Base-by-base conservation (phyloP, 2,888 invertebrate genomes). In the Chirona hameri region DNA sequence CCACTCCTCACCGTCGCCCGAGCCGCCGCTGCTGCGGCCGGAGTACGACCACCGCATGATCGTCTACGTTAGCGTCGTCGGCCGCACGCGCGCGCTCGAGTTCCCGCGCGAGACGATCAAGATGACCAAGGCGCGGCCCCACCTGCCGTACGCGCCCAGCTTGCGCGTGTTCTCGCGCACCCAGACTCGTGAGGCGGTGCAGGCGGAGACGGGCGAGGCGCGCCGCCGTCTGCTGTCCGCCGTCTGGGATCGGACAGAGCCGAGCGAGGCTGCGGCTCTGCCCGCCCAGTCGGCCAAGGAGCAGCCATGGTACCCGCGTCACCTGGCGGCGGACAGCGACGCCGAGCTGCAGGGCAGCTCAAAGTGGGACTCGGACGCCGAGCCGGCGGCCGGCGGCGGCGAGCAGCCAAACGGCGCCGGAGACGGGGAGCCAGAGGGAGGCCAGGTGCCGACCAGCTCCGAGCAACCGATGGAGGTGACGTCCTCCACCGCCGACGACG, bases 11-110 rank as follows among this genome's bases (percentile, higher is more conserved):
- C 48, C 46, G 12, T 46, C 46, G 79, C 52, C n/a, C 4, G 79
- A 46, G 48, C 48, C 46, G 27, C 79, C 79, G 79, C 79, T 79
- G 79, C 27, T 79, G 52, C n/a, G 79, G 27, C 79, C 79, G 52
- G 79, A 52, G n/a, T 79, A 52, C 52, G 79, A 79, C 5, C 48
- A 79, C 18, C 79, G 79, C 52, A 46, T 52, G 79, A 79, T 79
- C 52, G 79, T 52, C 9, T 79, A 79, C 52, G 79, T 79, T 18
- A 79, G 79, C 27, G 52, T 79, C n/a, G 79, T 79, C 14, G 79
- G 79, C 12, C 79, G 79, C 27, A 5, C 52, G n/a, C 79, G 79
- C 15, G 79, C 79, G 27, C 79, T 79, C 14, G 79, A 79, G 79
- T 79, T 14, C 18, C 79, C 79, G 48, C 79, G 79, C 27, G 79